phyloP scores from a whole-genome alignment of 2,113 vertebrate genomes.

The Crotalus tigris region DNA sequence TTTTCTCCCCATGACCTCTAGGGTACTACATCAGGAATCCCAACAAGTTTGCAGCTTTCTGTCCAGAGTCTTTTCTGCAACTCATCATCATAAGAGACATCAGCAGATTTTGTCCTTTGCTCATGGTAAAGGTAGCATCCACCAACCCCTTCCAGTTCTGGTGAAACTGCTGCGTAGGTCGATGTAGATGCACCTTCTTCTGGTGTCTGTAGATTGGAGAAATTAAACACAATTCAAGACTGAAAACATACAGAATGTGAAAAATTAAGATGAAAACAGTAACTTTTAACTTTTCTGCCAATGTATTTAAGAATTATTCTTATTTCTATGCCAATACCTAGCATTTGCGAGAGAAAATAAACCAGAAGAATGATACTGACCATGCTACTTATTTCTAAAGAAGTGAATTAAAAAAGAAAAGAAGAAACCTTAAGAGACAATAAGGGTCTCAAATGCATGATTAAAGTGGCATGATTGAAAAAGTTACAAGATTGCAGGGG shows the following conservation, averaged over 20 bases:
- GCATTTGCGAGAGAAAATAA: not conserved
- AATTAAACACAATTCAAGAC: not conserved
- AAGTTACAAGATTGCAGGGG: not conserved
- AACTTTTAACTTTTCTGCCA: not conserved
- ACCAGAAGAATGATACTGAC: not conserved
- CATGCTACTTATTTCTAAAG: not conserved
- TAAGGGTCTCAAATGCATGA: not conserved
- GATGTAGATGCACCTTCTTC: slow-evolving; percentile 82
- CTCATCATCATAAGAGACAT: slow-evolving; percentile 67
- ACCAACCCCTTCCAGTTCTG: slow-evolving; percentile 80
- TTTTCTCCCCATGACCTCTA: slow-evolving; percentile 39
- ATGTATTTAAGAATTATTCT: not conserved
- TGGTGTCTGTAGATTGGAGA: slow-evolving; percentile 72
- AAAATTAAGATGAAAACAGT: not conserved
- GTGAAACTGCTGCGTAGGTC: slow-evolving; percentile 73
- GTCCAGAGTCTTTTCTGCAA: slow-evolving; percentile 83
- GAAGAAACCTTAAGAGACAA: not conserved
- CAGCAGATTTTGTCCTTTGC: slow-evolving; percentile 70
- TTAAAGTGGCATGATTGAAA: not conserved
- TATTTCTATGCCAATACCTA: not conserved
- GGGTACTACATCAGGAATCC: slow-evolving; percentile 56
- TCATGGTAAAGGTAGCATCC: slow-evolving; percentile 87
- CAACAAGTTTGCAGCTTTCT: slow-evolving; percentile 77
- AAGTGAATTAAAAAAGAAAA: not conserved
- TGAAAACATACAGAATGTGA: not conserved